phyloP scores from a whole-genome alignment of 2,113 vertebrate species.

The Grammatotria lemairii region DNA sequence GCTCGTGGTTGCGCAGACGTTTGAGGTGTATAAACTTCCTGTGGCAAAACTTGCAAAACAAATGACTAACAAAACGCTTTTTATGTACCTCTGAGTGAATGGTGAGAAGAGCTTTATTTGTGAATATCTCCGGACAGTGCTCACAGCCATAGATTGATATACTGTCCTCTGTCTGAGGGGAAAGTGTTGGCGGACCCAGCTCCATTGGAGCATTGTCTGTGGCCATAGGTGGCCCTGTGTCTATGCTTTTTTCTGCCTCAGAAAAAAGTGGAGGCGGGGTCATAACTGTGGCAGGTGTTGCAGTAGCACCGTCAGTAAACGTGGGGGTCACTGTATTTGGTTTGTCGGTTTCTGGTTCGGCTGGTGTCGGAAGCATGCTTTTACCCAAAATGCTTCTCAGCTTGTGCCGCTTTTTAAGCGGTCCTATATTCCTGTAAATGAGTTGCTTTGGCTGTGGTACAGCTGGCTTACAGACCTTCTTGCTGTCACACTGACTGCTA shows the following conservation, averaged over 20 bases:
- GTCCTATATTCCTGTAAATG: constrained; percentile 58
- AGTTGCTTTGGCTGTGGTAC: constrained; percentile 48
- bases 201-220: constrained; percentile 42
- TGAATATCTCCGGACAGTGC: constrained; percentile 82
- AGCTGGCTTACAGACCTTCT: constrained; percentile 33
- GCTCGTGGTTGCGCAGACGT: constrained; percentile 84
- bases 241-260: constrained; percentile 23
- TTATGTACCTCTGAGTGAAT: constrained; percentile 83
- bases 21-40: constrained; percentile 87
- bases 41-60: constrained; percentile 87
- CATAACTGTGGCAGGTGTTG: background rate
- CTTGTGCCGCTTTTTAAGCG: constrained; percentile 74
- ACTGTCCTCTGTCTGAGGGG: constrained; percentile 51
- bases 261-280: constrained; percentile 40
- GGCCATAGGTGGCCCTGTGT: background rate
- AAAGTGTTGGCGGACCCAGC: constrained; percentile 60
- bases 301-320: constrained; percentile 3
- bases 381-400: constrained; percentile 35
- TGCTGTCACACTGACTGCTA: constrained; percentile 34
- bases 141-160: constrained; percentile 75
- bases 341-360: constrained; percentile 21
- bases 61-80: constrained; percentile 76
- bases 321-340: constrained; percentile 7
- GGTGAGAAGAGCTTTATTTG: constrained; percentile 72
- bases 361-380: constrained; percentile 24